These are phyloP conservation scores for Turnix velox DNA, from an alignment of 2,113 vertebrate genomes.

Conservation along the genomic window DNA sequence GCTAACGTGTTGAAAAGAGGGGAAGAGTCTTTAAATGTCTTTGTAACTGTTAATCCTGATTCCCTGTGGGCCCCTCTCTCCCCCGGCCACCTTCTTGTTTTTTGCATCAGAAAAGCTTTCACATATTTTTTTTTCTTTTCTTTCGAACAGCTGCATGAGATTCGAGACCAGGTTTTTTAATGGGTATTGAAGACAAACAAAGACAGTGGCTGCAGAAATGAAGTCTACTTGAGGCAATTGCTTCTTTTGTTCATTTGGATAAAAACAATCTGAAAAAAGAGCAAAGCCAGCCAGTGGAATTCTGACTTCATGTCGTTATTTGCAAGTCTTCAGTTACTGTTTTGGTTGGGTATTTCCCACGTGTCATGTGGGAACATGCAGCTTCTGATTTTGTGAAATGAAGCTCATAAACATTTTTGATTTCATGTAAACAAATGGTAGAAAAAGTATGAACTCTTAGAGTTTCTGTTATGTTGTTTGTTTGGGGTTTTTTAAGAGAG, in stretches of 20 bases:
- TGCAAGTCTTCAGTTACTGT: constrained; percentile 5
- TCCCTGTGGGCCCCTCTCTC: constrained; percentile 74
- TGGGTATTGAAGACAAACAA: constrained; percentile 89
- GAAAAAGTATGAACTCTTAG: background rate
- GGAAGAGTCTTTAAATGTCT: constrained; percentile 88
- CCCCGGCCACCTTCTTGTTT: constrained; percentile 31
- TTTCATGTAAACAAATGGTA: background rate
- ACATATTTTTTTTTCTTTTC: constrained; percentile 70
- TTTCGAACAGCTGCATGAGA: constrained; percentile 83
- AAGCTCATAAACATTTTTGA: background rate
- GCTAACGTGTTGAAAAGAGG: constrained; percentile 83
- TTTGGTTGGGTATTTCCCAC: background rate
- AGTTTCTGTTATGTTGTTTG: background rate
- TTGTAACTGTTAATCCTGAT: constrained; percentile 90
- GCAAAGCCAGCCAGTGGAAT: constrained; percentile 26
- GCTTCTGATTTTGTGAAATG: background rate
- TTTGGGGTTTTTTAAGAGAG: background rate
- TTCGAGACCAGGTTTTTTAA: constrained; percentile 84
- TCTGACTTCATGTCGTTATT: constrained; percentile 33
- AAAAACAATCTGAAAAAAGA: constrained; percentile 71
- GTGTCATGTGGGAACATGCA: background rate
- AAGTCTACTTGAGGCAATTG: constrained; percentile 84
- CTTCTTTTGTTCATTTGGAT: constrained; percentile 77
- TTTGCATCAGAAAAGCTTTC: constrained; percentile 97
- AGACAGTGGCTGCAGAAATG: constrained; percentile 76